phyloP scores from a whole-genome alignment of 2,888 invertebrate genomes.

The Lasioglossum villosulum region DNA sequence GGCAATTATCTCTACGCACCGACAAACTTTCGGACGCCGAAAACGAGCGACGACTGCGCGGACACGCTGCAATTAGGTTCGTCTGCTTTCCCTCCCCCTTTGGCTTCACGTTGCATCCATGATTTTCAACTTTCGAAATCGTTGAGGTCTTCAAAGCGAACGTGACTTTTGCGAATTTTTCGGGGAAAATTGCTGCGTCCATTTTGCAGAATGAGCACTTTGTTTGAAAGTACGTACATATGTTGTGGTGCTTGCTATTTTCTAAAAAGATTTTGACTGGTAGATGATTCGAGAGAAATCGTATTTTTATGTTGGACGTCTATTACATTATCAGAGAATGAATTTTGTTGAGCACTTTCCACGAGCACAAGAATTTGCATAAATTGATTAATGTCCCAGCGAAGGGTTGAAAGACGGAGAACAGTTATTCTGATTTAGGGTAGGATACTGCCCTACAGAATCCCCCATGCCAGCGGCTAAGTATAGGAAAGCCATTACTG shows the following conservation, averaged over 20 bases:
- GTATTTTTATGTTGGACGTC: neutral
- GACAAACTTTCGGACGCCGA: conserved; percentile 28
- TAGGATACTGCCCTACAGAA: neutral
- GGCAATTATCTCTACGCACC: conserved; percentile 56
- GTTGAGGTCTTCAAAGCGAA: neutral
- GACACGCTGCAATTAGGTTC: conserved; percentile 33
- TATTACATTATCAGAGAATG: too few relatives aligned
- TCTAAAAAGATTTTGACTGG: neutral
- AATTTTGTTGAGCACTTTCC: neutral
- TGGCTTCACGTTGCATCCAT: neutral
- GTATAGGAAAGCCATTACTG: neutral
- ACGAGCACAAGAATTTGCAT: neutral
- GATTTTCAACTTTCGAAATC: neutral
- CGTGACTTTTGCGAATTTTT: neutral
- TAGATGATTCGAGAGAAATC: neutral
- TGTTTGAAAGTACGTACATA: neutral
- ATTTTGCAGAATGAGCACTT: neutral
- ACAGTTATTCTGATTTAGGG: conserved; percentile 1
- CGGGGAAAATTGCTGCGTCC: neutral
- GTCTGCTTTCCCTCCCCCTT: neutral
- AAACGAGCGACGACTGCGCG: conserved; percentile 10
- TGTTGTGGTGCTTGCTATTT: neutral
- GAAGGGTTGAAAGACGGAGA: neutral
- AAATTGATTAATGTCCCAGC: neutral
- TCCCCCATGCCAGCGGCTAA: neutral